Base-by-base conservation (phyloP, 2,888 invertebrate species). In the Baronia brevicornis region DNA sequence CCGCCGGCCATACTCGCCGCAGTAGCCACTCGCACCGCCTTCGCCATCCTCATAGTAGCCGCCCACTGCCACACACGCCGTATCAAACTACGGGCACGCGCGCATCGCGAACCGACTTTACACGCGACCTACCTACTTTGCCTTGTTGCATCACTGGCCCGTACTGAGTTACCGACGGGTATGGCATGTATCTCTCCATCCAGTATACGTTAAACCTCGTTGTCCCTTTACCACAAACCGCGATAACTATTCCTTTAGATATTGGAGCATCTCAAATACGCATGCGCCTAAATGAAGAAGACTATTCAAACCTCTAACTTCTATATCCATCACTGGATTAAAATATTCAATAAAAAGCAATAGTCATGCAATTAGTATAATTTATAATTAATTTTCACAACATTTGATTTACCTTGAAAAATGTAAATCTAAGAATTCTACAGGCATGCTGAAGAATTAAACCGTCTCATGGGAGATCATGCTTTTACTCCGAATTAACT, bases 21-120 rank as follows among this genome's bases (percentile, higher is more conserved):
- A 71, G 70, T 72, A 73, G 36, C 49, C 49, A 38, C 47, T 48
- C 42, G 40, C 57, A 58, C 66, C 60, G 60, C 66, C 61, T 58
- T 56, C 71, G 56, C 61, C 54, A 43, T 80, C 82, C 55, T 75
- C 79, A 77, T 80, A 85, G 79, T 79, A 84, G 54, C 77, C 43
- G 33, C 36, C 37, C 33, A 43, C 39, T 25, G 37, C 26, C 41
- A 40, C 41, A 7, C 77, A 80, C 31, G 33, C 38, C 18, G 28
- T 69, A 70, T 51, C 30, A 48, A 57, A 60, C 43, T 54, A 46
- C 39, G 48, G 48, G 51, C 49, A 43, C 46, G 41, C 38, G 47
- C 39, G 46, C 43, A 38, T 48, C 31, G 44, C 44, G 44, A 50
- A 43, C 43, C 48, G 41, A 47, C 41, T 26, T 46, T 37, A 31